Evolutionary conservation across 2,888 invertebrate genomes (phyloP), one percentile per base, ranked within the genome.

Genomic region (Mechanitis messenoides): DNA sequence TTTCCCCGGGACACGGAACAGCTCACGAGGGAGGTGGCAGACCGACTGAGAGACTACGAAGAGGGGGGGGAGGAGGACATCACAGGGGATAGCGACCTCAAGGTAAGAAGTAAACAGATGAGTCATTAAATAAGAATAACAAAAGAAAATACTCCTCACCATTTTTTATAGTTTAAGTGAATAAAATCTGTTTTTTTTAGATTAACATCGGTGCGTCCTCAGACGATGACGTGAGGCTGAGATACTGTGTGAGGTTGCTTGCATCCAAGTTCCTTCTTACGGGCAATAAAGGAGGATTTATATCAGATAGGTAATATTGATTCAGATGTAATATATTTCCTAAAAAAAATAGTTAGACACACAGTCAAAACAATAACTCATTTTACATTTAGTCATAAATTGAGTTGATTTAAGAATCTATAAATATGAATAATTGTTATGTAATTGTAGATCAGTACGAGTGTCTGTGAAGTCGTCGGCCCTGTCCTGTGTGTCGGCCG

Each of bases 391-490:
- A 20, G 20, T 20, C 20, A 20, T 20, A 20, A 20, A 20, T 20
- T 20, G 20, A 20, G 20, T 20, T 20, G 20, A 20, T 20, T 33
- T 31, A 47, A 42, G 3, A 53, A 45, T 45, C 46, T 45, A 53
- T 55, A 55, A 46, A 12, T 53, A 60, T 75, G 3, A 6, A 20
- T 12, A 42, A 9, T 11, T 9, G 3, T 9, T n/a, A 31, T 50
- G 9, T 50, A 31, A 50, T 50, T 73, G 1, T 67, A 88, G 89
- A 64, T 87, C 89, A 33, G 94, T 96, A 45, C 91, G 98, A 45
- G 97, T 98, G 42, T 98, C 98, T 62, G 95, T 97, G 1, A 98
- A 98, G 84, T 94, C 96, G 6, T 92, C 98, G 46, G 96, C 97
- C 0, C 78, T 98, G 31, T 93, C 93, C 59, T 97, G 97, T 76